Percentiles rank a stretch among this genome's conserved stretches.
Conservation (phyloP, 2,888 invertebrate species). For the Limnephilus lunatus region DNA sequence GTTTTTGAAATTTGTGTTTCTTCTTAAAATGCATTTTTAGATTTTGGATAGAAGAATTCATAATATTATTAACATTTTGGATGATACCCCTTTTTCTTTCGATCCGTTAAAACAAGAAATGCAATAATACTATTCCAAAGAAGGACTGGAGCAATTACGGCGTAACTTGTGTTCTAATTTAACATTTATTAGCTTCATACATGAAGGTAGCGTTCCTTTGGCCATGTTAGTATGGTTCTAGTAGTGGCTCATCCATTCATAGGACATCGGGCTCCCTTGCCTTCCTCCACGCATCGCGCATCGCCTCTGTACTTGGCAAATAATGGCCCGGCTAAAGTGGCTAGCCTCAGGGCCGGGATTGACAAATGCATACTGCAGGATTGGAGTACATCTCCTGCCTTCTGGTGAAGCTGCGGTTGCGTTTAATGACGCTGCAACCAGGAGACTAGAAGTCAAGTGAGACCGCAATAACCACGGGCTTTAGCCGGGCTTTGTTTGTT, state of each 20-base stretch:
- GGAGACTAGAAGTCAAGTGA: constrained; percentile 4
- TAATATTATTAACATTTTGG: too few species aligned
- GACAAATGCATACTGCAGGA: constrained; percentile 3
- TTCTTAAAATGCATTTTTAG: too few species aligned
- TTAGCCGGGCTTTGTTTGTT: background rate
- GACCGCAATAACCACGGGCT: background rate
- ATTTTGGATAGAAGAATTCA: too few species aligned
- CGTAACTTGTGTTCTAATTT: background rate
- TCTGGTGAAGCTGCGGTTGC: background rate
- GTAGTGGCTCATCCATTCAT: background rate
- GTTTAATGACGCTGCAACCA: constrained; percentile 8
- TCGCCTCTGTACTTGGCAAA: constrained; percentile 13
- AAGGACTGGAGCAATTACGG: background rate
- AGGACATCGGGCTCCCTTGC: background rate
- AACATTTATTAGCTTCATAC: background rate
- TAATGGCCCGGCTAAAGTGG: constrained; percentile 15
- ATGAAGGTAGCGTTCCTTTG: background rate
- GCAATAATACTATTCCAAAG: background rate
- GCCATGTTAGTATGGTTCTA: background rate
- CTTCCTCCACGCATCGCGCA: background rate
- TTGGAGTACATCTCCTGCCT: background rate
- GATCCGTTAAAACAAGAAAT: too few species aligned
- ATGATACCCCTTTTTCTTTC: too few species aligned
- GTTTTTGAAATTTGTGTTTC: too few species aligned
- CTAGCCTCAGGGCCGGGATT: background rate